Evolutionary conservation across 2,113 vertebrate genomes (phyloP).

Genomic region (Morone saxatilis): DNA sequence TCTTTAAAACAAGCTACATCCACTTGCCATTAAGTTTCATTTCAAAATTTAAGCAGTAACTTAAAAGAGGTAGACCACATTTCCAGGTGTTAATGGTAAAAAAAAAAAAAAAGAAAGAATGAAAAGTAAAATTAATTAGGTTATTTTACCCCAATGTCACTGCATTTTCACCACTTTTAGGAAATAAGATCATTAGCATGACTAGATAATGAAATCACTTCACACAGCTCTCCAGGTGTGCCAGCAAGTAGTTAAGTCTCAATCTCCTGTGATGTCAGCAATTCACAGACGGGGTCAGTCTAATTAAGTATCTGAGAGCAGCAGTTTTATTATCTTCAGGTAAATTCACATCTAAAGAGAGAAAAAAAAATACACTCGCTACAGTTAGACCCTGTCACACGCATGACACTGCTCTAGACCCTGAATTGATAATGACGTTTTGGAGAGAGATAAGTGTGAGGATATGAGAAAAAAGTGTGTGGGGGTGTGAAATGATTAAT

Average conservation of each 20-base stretch:
- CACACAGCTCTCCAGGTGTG: not conserved
- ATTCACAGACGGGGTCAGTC: constrained; percentile 46
- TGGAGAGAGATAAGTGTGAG: constrained; percentile 31
- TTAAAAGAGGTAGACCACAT: no score
- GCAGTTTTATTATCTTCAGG: constrained; percentile 36
- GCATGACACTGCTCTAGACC: constrained; percentile 41
- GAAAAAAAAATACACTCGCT: constrained; percentile 16
- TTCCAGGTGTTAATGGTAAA: not conserved
- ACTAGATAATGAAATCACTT: constrained; percentile 23
- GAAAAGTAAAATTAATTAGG: not conserved
- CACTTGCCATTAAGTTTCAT: not conserved
- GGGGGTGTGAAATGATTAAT: constrained; percentile 52
- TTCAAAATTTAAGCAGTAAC: not conserved
- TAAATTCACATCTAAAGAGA: constrained; percentile 44
- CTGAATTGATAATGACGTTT: constrained; percentile 37
- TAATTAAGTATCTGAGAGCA: constrained; percentile 64
- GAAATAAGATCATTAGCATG: constrained; percentile 11
- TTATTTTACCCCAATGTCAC: not conserved
- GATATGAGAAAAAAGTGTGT: constrained; percentile 3
- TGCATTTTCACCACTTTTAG: not conserved
- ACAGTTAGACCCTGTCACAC: constrained; percentile 26
- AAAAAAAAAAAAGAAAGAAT: not conserved
- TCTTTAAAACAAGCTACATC: not conserved
- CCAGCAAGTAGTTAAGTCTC: constrained; percentile 23
- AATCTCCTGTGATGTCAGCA: constrained; percentile 28